phyloP scores from a whole-genome alignment of 2,113 vertebrate genomes.

The Stictonetta naevosa region DNA sequence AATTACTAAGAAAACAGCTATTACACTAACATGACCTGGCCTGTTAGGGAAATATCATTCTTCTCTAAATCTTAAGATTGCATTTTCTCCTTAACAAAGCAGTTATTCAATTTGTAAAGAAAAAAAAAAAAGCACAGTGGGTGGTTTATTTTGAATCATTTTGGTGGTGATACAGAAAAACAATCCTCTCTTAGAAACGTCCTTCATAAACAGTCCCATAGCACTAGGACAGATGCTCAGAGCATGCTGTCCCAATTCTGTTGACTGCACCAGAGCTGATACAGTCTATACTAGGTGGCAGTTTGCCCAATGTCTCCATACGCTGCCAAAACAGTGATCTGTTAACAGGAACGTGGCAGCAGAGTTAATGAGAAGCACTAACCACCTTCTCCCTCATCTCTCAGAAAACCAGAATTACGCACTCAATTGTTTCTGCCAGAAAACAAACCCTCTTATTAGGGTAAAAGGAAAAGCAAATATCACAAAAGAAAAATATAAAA shows the following conservation, averaged over 20 bases:
- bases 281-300: neutral
- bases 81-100: constrained; percentile 4
- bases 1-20: neutral
- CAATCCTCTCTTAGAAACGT: constrained; percentile 11
- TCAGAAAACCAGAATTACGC: constrained; percentile 65
- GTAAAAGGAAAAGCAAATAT: constrained; percentile 56
- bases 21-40: neutral
- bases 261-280: neutral
- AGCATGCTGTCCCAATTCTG: neutral
- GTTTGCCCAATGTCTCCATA: neutral
- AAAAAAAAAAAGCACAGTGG: neutral
- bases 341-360: neutral
- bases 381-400: constrained; percentile 9
- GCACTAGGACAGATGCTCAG: neutral
- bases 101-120: neutral
- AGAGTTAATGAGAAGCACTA: neutral
- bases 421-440: constrained; percentile 50
- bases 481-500: constrained; percentile 72
- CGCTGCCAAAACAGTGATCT: neutral
- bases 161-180: neutral
- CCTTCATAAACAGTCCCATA: neutral
- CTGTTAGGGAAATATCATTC: neutral
- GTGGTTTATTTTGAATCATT: neutral
- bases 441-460: constrained; percentile 69
- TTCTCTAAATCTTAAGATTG: neutral